Conservation (phyloP, 2,888 invertebrate species). For the Horisme vitalbata region DNA sequence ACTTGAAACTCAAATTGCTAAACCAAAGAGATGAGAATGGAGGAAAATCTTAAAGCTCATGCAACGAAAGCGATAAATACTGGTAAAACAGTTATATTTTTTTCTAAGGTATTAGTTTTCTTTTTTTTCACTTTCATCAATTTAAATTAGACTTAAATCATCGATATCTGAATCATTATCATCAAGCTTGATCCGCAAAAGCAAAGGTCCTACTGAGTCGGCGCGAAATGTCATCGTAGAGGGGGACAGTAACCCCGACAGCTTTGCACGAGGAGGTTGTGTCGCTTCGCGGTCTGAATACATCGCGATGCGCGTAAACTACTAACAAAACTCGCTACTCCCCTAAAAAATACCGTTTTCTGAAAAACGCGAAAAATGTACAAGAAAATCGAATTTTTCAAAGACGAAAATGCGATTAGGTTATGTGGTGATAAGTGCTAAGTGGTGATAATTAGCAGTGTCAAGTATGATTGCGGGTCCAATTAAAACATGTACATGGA, state of each 20-base stretch:
- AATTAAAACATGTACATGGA: conserved; percentile 70
- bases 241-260: conserved; percentile 75
- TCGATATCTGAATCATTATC: conserved; percentile 46
- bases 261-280: conserved; percentile 64
- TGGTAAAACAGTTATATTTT: no score
- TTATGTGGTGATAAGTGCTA: conserved; percentile 55
- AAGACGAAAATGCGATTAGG: conserved; percentile 17
- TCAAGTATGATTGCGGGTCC: conserved; percentile 73
- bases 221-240: conserved; percentile 75
- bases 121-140: no score
- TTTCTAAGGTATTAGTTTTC: no score
- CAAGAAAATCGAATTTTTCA: conserved; percentile 20
- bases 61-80: no score
- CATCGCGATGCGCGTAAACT: conserved; percentile 69
- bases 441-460: conserved; percentile 59
- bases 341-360: conserved; percentile 8
- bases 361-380: conserved; percentile 19
- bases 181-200: conserved; percentile 58
- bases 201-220: conserved; percentile 69
- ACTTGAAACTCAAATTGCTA: no score
- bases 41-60: no score
- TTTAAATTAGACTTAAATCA: background rate
- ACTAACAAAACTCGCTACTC: conserved; percentile 37
- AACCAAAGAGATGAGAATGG: no score
- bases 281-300: conserved; percentile 54